Conservation (phyloP, 2,113 vertebrate species). For the Erpornis zantholeuca region DNA sequence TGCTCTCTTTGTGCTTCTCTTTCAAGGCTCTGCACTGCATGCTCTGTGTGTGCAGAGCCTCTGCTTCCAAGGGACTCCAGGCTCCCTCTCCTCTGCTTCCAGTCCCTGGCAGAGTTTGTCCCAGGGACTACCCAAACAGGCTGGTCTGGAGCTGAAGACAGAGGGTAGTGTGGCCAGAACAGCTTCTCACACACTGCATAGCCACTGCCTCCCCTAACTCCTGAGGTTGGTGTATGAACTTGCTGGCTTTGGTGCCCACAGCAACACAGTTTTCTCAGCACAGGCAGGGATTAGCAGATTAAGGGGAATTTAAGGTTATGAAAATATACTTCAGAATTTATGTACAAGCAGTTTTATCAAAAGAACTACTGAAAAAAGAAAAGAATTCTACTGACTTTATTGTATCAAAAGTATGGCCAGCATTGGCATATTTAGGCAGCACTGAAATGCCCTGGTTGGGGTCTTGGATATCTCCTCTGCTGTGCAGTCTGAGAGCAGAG, state of each 20-base stretch:
- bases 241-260: neutral
- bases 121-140: neutral
- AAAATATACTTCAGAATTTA: neutral
- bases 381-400: neutral
- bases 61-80: neutral
- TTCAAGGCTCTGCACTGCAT: neutral
- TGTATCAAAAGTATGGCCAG: neutral
- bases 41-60: neutral
- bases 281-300: neutral
- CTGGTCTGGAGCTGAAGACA: neutral
- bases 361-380: too few species aligned
- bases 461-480: neutral
- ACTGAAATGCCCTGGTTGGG: neutral
- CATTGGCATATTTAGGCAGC: neutral
- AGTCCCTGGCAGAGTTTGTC: neutral
- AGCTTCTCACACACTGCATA: neutral
- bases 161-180: neutral
- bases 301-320: neutral
- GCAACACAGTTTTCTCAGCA: neutral
- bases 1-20: neutral
- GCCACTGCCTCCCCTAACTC: neutral
- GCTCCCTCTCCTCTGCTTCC: neutral
- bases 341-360: neutral
- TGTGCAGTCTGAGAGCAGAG: neutral
- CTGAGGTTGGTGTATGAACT: neutral